A percentile compares a stretch with the other conserved stretches of the same genome.
phyloP scores from a whole-genome alignment of 2,113 vertebrate genomes.

The Cochlearius cochlearius region DNA sequence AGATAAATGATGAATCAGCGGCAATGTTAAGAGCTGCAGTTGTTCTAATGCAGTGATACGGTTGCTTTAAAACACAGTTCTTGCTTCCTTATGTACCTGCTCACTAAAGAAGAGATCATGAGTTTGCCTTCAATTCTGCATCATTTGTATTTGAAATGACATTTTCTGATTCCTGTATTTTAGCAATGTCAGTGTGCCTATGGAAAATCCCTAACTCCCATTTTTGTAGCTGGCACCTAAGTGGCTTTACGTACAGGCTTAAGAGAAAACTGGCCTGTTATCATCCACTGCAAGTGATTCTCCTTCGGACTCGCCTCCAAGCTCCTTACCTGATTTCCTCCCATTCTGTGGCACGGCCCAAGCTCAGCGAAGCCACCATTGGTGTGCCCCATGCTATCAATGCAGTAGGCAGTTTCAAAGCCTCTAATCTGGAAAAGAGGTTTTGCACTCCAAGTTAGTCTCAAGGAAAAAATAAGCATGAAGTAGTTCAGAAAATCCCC shows the following conservation, averaged over 20 bases:
- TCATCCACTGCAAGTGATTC: background rate
- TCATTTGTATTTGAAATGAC: background rate
- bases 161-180: background rate
- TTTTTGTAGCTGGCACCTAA: background rate
- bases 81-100: background rate
- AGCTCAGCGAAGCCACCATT: slow-evolving; percentile 91
- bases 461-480: background rate
- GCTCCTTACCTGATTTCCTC: slow-evolving; percentile 91
- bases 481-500: background rate
- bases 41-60: background rate
- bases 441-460: background rate
- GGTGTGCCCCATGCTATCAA: slow-evolving; percentile 97
- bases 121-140: background rate
- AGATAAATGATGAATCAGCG: background rate
- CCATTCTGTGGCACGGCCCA: slow-evolving; percentile 96
- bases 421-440: slow-evolving; percentile 84
- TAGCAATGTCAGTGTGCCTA: background rate
- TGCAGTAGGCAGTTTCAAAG: slow-evolving; percentile 91
- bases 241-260: background rate
- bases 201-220: background rate
- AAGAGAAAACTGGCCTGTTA: background rate
- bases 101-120: background rate
- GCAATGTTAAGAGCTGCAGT: background rate
- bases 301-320: background rate
- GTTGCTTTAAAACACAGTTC: background rate